These are phyloP conservation scores for Sialis lutaria DNA, from an alignment of 2,888 invertebrate genomes.

Conservation along the genomic window DNA sequence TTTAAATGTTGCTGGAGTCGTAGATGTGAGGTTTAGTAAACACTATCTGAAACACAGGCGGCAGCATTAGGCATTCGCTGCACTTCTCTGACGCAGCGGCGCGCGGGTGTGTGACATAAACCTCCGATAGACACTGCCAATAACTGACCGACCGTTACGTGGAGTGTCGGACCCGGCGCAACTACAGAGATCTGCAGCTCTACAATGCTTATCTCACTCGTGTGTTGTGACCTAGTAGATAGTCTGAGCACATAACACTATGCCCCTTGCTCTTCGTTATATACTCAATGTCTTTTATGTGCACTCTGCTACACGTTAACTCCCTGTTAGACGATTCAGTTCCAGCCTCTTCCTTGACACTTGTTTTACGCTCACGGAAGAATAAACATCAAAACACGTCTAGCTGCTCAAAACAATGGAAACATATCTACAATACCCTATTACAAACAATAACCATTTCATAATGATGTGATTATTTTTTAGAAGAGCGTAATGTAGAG, in stretches of 20 bases:
- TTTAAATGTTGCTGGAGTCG: conserved; percentile 4
- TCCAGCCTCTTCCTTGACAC: background rate
- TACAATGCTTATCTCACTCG: conserved; percentile 16
- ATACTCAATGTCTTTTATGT: conserved; percentile 6
- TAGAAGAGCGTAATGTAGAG: too few species aligned
- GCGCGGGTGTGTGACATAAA: too few species aligned
- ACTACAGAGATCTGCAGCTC: background rate
- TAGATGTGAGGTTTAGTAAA: conserved; percentile 3
- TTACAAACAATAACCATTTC: too few species aligned
- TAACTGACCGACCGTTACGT: too few species aligned
- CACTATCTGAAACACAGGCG: background rate
- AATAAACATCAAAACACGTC: background rate
- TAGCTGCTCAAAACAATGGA: too few species aligned
- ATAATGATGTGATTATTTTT: too few species aligned
- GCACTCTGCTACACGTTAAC: conserved; percentile 4
- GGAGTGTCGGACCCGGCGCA: too few species aligned
- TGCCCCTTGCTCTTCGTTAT: conserved; percentile 3
- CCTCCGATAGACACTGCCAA: too few species aligned
- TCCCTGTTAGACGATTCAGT: background rate
- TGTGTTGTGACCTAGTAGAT: conserved; percentile 19
- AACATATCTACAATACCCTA: too few species aligned
- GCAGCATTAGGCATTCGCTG: background rate
- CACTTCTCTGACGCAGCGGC: background rate
- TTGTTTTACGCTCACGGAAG: conserved; percentile 1
- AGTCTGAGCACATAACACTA: conserved; percentile 2